Base-by-base conservation (phyloP, 2,888 invertebrate genomes). In the Exocentrus adspersus region DNA sequence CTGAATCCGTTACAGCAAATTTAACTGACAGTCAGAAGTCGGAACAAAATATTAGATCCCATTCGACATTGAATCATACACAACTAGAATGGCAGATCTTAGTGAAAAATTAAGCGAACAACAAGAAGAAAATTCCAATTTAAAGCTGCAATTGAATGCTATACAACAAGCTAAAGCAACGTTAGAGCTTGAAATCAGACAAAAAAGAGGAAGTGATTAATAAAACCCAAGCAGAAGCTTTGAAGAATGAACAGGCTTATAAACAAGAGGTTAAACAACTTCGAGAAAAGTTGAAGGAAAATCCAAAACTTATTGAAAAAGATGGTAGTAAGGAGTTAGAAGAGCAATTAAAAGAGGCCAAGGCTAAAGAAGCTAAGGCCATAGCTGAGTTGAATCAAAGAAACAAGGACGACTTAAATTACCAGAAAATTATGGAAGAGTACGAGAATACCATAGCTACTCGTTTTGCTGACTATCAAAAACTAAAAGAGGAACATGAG, bases 381-480 rank as follows among this genome's bases (percentile, higher is more conserved):
- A 16, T 69, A 28, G 68, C 62, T 48, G 74, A 70, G 30, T 21
- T 68, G 5, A 50, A 57, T 7, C 56, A 64, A 37, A 62, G 46
- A 52, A 63, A 48, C 2, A 69, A 69, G 42, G 52, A 58, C 12
- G 66, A 64, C 14, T 28, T 53, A 5, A 60, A 67, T 28, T 54
- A 54, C 24, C 32, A 62, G 69, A 83, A 84, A 75, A 83, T 88
- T 16, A 83, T 88, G 74, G 83, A 84, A 62, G 87, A 88, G 69
- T 88, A 87, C 79, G 88, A 88, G 75, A 86, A 85, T 73, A 86
- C 86, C 3, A 85, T 88, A 65, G 83, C 86, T 7, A 82, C 84
- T 67, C 80, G 86, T 63, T 82, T 86, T 64, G 82, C 84, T 32
- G 86, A 87, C 70, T 84, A 84, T 67, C 86, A 87, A 71, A 85